Base-by-base conservation (phyloP, 2,113 vertebrate species). In the Notothenia rossii region DNA sequence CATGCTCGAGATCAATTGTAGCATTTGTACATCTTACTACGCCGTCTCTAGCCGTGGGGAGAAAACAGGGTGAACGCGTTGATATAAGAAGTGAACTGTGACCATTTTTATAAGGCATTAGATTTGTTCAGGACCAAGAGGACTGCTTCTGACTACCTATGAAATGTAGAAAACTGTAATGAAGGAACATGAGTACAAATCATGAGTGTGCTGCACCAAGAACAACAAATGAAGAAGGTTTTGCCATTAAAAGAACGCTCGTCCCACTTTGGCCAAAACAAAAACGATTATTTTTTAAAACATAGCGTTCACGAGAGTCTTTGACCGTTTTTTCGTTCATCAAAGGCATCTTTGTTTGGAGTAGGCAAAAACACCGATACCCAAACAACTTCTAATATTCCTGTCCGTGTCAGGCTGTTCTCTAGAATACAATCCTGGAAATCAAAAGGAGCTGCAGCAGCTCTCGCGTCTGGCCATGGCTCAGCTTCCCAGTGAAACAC, bases 271-370 rank as follows among this genome's bases (percentile, higher is more conserved):
- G 92, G 91, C 87, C 86, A 87, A 91, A 87, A 82, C 20, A 71
- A 79, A 79, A 76, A 73, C 18, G 45, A 86, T 25, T 54, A 60
- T 83, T 85, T 74, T 73, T 46, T 36, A 10, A 66, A 88, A 81
- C 53, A 48, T 61, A 85, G 85, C 76, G 90, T 90, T 84, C 75
- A 72, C 51, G 53, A 91, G 84, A 73, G 86, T 93, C 91, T 90
- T 86, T 90, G 88, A 93, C 75, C 85, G 91, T 89, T 81, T 77
- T 29, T 79, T 64, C 89, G 90, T 89, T 92, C 88, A 91, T 90
- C 92, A 90, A 95, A 95, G 94, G 95, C 95, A 93, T 94, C 93
- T 92, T 93, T 88, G 90, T 92, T 88, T 85, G 89, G 86, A 92
- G 83, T 79, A 91, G 86, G 76, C 48, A 56, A 79, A 88, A 81